Evolutionary conservation across 1,140 invertebrate species (phyloP), one percentile per base, ranked within the genome.

Genomic region (Drosophila mayri): DNA sequence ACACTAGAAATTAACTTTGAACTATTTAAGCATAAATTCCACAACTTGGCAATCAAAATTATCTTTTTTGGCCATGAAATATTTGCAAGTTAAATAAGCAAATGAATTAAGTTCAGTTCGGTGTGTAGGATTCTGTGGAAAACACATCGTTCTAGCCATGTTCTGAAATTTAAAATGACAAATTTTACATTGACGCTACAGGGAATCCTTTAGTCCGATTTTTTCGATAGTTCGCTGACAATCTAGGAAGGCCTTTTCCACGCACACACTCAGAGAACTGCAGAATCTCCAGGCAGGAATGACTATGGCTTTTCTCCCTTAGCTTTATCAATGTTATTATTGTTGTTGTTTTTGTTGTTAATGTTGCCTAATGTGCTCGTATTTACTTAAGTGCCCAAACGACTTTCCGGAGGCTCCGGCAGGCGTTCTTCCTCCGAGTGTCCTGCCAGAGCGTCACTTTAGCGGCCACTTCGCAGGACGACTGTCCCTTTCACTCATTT

Each of bases 351-450:
- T n/a, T 47, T 52, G 20, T 52, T 68, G 73, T 77, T 62, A 43
- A 40, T 71, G 57, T 63, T 46, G 76, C 59, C 46, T 78, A 78
- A 78, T 78, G 76, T 78, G 54, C 74, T 78, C 71, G 76, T 77
- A 77, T 77, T 78, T 77, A 78, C 65, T 78, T 71, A 78, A 71
- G 76, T 46, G 59, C 46, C 77, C 76, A 71, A 71, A 77, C 65
- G 74, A 77, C 63, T 76, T 67, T 76, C 68, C 47, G 40, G 30
- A 22, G 50, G 40, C 5, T 49, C n/a, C 44, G 28, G 12, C 61
- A 30, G 43, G 54, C 49, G 16, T 41, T 32, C 18, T 30, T 18
- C 22, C 38, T 38, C 25, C 12, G 9, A 54, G 54, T 52, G 74
- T 57, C 62, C 63, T 55, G 62, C 43, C 12, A 12, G 5, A 32